Percentiles rank a stretch among this genome's conserved stretches.
Conservation (phyloP, 2,113 vertebrate species). For the Varanus salvator region DNA sequence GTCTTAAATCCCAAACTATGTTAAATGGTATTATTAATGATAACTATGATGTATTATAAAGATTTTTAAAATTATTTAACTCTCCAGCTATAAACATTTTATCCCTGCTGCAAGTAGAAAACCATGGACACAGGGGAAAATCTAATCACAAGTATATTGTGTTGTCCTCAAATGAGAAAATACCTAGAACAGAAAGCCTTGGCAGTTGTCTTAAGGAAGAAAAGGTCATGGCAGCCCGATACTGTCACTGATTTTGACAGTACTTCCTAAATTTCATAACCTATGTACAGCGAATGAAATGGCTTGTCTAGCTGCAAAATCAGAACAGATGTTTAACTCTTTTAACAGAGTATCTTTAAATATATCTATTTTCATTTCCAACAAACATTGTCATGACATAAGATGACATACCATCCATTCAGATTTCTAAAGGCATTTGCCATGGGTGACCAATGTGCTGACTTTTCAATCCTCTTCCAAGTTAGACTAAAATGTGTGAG, state of each 20-base stretch:
- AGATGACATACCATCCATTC: neutral
- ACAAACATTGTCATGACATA: neutral
- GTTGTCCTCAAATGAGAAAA: constrained; percentile 52
- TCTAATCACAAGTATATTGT: constrained; percentile 48
- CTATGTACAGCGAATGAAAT: constrained; percentile 39
- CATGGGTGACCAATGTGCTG: neutral
- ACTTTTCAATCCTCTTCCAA: too few relatives aligned
- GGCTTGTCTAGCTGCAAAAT: constrained; percentile 29
- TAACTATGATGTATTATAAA: constrained; percentile 67
- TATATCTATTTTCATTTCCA: constrained; percentile 8
- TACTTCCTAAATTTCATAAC: constrained; percentile 45
- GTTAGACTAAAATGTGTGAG: neutral
- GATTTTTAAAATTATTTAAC: constrained; percentile 35
- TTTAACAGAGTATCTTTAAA: constrained; percentile 40
- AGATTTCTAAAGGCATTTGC: neutral
- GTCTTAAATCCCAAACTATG: constrained; percentile 63
- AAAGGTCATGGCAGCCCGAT: constrained; percentile 46
- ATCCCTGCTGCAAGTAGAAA: constrained; percentile 47
- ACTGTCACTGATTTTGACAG: constrained; percentile 53
- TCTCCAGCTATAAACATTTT: constrained; percentile 50
- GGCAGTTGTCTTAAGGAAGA: constrained; percentile 20
- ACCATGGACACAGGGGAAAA: constrained; percentile 56
- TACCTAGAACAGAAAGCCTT: constrained; percentile 43
- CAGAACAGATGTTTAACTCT: constrained; percentile 17
- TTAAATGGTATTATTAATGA: constrained; percentile 58